Percentiles rank a stretch among this genome's conserved stretches.
phyloP scores from a whole-genome alignment of 2,888 invertebrate genomes.

The Andrena trimmerana region DNA sequence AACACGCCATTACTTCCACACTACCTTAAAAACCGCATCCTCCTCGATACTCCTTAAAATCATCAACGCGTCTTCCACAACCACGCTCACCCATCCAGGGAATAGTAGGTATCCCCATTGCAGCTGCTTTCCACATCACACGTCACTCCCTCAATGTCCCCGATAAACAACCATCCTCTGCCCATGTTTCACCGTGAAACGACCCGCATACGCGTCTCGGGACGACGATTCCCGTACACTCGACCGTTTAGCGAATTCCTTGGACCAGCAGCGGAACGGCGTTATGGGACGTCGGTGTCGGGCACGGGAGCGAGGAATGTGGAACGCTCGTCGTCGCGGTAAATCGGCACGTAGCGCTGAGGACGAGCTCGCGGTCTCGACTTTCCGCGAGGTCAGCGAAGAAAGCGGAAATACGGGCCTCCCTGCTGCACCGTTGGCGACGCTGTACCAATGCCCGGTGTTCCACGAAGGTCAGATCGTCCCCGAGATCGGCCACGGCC shows the following conservation, averaged over 20 bases:
- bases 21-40: background rate
- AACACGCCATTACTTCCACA: background rate
- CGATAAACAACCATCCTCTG: constrained; percentile 23
- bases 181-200: constrained; percentile 3
- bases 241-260: constrained; percentile 55
- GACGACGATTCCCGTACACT: constrained; percentile 12
- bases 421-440: constrained; percentile 30
- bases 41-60: background rate
- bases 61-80: background rate
- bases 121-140: background rate
- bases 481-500: constrained; percentile 38
- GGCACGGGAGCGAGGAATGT: constrained; percentile 64
- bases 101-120: background rate
- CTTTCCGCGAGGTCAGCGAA: constrained; percentile 67
- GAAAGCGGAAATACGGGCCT: constrained; percentile 70
- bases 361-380: constrained; percentile 40
- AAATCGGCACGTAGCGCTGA: constrained; percentile 60
- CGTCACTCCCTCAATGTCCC: background rate
- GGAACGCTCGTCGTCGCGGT: constrained; percentile 59
- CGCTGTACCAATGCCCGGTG: constrained; percentile 40
- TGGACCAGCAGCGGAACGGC: constrained; percentile 26
- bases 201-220: constrained; percentile 17
- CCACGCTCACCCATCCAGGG: background rate
- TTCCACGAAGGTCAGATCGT: constrained; percentile 47
- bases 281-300: constrained; percentile 44